Conservation (phyloP, 2,113 vertebrate species). For the Riparia riparia region DNA sequence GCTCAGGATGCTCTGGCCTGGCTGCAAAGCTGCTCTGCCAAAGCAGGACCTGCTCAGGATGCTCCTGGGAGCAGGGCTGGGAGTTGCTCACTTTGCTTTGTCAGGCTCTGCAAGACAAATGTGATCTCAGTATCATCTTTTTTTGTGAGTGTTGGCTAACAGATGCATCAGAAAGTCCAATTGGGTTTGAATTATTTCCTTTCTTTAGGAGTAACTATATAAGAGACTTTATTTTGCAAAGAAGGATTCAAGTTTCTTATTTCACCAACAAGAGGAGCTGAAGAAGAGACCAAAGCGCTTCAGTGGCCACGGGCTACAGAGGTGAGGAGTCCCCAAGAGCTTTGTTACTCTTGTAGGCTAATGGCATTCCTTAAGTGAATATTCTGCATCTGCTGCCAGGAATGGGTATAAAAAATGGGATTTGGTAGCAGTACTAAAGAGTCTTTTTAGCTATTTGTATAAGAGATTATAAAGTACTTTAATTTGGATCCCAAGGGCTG, state of each 20-base stretch:
- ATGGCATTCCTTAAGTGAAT: not conserved
- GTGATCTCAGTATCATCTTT: not conserved
- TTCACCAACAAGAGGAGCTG: not conserved
- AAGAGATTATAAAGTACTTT: not conserved
- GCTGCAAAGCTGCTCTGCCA: not conserved
- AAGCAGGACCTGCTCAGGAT: not conserved
- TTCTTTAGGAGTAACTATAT: not conserved
- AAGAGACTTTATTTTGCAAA: not conserved
- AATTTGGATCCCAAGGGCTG: not conserved
- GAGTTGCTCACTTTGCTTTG: not conserved
- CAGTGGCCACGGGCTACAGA: not conserved
- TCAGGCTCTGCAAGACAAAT: not conserved
- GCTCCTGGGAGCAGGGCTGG: not conserved
- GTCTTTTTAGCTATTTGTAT: not conserved
- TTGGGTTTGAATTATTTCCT: not conserved
- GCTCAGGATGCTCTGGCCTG: not conserved
- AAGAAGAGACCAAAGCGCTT: not conserved
- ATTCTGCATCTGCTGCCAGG: not conserved
- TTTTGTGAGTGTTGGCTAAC: not conserved
- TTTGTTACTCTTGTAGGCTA: not conserved
- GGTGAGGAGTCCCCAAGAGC: not conserved
- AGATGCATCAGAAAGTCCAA: not conserved
- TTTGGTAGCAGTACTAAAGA: not conserved
- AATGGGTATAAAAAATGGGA: not conserved
- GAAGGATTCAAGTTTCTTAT: not conserved